These are phyloP conservation scores for Latrodectus hesperus DNA, from an alignment of 2,888 invertebrate species.

Conservation along the genomic window DNA sequence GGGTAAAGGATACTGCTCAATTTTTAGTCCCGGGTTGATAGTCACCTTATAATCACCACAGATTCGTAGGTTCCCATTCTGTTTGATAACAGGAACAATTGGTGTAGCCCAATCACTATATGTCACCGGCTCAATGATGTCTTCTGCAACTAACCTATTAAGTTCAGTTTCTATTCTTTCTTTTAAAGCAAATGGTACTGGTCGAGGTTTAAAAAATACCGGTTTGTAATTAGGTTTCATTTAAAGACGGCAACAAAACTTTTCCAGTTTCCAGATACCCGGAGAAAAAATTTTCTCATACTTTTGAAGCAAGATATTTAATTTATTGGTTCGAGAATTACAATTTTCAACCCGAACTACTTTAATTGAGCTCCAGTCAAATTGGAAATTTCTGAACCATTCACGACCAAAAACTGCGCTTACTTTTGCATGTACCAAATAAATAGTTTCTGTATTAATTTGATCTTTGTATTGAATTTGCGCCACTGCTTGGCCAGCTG, in stretches of 20 bases:
- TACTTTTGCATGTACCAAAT: no score
- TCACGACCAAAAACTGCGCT: no score
- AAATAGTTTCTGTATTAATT: no score
- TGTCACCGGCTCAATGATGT: constrained; percentile 26
- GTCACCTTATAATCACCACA: constrained; percentile 73
- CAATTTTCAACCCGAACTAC: constrained; percentile 16
- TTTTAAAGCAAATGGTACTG: constrained; percentile 29
- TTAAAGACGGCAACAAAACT: constrained; percentile 28
- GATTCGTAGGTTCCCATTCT: constrained; percentile 71
- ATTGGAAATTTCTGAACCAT: no score
- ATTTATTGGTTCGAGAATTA: constrained; percentile 14
- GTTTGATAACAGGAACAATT: constrained; percentile 26
- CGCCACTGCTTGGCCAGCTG: constrained; percentile 19
- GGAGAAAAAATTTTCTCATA: constrained; percentile 26
- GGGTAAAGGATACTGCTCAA: constrained; percentile 72
- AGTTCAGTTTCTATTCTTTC: constrained; percentile 29
- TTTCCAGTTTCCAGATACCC: constrained; percentile 24
- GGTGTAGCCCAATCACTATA: constrained; percentile 26
- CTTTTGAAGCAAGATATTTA: constrained; percentile 22
- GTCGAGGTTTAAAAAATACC: constrained; percentile 25
- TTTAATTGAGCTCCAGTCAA: constrained; percentile 19
- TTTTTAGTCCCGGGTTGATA: constrained; percentile 71
- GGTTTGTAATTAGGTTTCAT: constrained; percentile 26
- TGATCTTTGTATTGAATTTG: constrained; percentile 17
- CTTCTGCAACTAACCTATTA: constrained; percentile 28